These are phyloP conservation scores for Acanthurus lineatus DNA, from an alignment of 2,797 vertebrate species.

Conservation along the genomic window DNA sequence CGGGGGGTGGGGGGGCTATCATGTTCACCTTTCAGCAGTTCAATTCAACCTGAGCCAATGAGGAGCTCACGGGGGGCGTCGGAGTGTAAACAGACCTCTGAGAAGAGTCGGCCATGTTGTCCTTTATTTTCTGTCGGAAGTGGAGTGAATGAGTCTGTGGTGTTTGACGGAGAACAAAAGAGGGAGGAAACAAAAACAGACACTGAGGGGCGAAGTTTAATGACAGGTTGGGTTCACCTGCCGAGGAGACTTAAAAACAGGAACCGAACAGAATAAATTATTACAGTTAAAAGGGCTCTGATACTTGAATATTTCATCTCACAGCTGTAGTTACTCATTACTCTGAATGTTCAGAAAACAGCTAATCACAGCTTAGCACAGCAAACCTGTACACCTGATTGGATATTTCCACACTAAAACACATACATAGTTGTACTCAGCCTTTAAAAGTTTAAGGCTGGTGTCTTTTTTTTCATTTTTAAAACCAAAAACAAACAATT, in stretches of 20 bases:
- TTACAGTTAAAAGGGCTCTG: background rate
- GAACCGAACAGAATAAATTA: too few species aligned
- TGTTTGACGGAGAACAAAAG: slow-evolving; percentile 60
- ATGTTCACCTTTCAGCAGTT: slow-evolving; percentile 51
- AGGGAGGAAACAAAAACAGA: slow-evolving; percentile 47
- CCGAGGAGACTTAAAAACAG: background rate
- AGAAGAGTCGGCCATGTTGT: slow-evolving; percentile 38
- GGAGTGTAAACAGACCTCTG: slow-evolving; percentile 50
- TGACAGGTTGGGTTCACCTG: slow-evolving; percentile 38
- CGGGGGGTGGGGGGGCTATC: slow-evolving; percentile 47
- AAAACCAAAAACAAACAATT: too few species aligned
- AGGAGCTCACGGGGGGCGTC: slow-evolving; percentile 46
- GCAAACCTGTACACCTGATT: background rate
- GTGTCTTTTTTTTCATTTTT: too few species aligned
- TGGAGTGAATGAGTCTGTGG: slow-evolving; percentile 42
- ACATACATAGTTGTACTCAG: background rate
- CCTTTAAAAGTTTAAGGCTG: background rate
- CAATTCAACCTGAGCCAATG: slow-evolving; percentile 43
- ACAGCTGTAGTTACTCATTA: background rate
- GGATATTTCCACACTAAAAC: background rate
- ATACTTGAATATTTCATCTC: background rate
- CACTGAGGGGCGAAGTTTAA: slow-evolving; percentile 24
- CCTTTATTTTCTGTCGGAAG: slow-evolving; percentile 62
- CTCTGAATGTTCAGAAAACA: background rate
- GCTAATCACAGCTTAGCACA: background rate